Evolutionary conservation across 2,888 invertebrate species (phyloP).

Genomic region (Cepaea hortensis): DNA sequence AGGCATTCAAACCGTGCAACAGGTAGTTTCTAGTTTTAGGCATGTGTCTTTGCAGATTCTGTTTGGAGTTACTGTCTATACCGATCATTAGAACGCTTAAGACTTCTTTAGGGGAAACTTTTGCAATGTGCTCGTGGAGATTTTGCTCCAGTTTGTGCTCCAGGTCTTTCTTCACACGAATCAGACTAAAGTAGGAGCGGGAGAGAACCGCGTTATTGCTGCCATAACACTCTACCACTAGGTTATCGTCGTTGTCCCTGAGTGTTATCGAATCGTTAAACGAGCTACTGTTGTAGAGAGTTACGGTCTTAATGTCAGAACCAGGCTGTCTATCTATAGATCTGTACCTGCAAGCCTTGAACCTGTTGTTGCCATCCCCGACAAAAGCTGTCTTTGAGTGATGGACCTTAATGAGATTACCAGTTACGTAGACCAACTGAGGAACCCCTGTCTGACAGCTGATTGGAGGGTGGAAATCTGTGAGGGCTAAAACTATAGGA

Average conservation of each 20-base stretch:
- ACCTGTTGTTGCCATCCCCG: neutral
- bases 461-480: neutral
- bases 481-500: neutral
- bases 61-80: neutral
- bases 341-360: constrained; percentile 24
- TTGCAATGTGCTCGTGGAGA: neutral
- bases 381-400: neutral
- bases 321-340: neutral
- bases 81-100: constrained; percentile 29
- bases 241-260: too few relatives aligned
- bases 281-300: neutral
- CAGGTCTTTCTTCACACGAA: too few relatives aligned
- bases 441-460: neutral
- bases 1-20: constrained; percentile 14
- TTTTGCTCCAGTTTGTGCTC: neutral
- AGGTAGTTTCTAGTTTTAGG: constrained; percentile 37
- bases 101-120: constrained; percentile 21
- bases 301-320: neutral
- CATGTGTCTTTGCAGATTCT: constrained; percentile 29
- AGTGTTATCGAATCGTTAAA: constrained; percentile 26
- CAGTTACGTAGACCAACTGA: constrained; percentile 20
- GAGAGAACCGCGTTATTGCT: too few relatives aligned
- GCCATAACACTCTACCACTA: too few relatives aligned
- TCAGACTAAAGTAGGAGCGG: too few relatives aligned
- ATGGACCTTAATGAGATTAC: constrained; percentile 5